These are phyloP conservation scores for Labroides dimidiatus DNA, from an alignment of 2,797 vertebrate species.

Conservation along the genomic window DNA sequence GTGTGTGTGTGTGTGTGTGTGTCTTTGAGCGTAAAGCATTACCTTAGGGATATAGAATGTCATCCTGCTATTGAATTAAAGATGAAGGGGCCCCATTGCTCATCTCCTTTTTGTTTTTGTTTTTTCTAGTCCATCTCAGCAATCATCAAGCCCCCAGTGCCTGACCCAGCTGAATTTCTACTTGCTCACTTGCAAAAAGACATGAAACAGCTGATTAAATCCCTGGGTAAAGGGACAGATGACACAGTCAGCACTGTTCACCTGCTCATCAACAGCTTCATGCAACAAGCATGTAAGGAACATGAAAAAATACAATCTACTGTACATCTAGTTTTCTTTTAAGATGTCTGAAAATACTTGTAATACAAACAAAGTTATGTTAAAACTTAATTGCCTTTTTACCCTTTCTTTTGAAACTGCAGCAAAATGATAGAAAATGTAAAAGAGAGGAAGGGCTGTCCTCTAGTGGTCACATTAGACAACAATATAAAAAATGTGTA, in stretches of 20 bases:
- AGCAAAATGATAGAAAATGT: not conserved
- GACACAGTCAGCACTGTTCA: slow-evolving; percentile 85
- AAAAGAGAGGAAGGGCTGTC: not conserved
- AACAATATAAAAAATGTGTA: no score
- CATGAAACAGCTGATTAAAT: slow-evolving; percentile 84
- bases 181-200: slow-evolving; percentile 86
- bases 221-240: slow-evolving; percentile 88
- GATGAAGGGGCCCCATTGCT: not conserved
- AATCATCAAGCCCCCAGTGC: slow-evolving; percentile 87
- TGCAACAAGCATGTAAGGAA: slow-evolving; percentile 80
- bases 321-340: not conserved
- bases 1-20: no score
- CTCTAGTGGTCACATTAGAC: slow-evolving; percentile 28
- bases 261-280: slow-evolving; percentile 83
- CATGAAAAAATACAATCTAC: not conserved
- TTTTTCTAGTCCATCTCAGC: slow-evolving; percentile 50
- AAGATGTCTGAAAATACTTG: no score
- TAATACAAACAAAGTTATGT: no score
- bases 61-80: no score
- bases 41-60: no score
- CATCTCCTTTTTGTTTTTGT: slow-evolving; percentile 18
- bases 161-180: slow-evolving; percentile 81
- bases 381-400: no score
- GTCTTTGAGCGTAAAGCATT: no score
- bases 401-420: not conserved